Evolutionary conservation across 2,888 invertebrate genomes (phyloP).

Genomic region (Lycocerus yunnanus): DNA sequence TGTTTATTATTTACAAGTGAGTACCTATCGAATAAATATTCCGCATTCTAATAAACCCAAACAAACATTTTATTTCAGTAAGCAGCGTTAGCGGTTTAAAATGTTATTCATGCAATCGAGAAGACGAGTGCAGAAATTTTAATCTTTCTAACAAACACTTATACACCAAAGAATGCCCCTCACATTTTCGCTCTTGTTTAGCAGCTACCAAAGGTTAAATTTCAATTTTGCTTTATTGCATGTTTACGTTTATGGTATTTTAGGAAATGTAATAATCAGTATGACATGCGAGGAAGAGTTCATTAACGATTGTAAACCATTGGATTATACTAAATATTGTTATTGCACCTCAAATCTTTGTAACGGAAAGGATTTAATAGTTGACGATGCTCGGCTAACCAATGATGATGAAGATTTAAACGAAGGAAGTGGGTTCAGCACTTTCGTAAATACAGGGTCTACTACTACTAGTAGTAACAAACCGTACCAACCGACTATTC

Average conservation of each 20-base stretch:
- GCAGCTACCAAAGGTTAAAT: slow-evolving; percentile 29
- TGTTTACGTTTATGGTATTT: slow-evolving; percentile 3
- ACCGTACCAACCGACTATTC: slow-evolving; percentile 8
- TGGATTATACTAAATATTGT: slow-evolving; percentile 50
- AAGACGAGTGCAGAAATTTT: slow-evolving; percentile 27
- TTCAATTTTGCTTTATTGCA: background rate
- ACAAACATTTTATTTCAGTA: slow-evolving; percentile 11
- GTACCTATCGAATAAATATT: background rate
- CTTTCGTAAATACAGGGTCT: background rate
- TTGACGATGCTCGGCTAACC: background rate
- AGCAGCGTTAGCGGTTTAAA: slow-evolving; percentile 7
- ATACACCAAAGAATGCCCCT: slow-evolving; percentile 27
- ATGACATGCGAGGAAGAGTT: slow-evolving; percentile 41
- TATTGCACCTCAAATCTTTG: slow-evolving; percentile 50
- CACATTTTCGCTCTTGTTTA: slow-evolving; percentile 23
- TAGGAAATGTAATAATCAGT: slow-evolving; percentile 29
- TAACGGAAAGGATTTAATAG: slow-evolving; percentile 37
- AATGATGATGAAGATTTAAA: slow-evolving; percentile 26
- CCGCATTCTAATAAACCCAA: background rate
- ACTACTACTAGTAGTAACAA: background rate
- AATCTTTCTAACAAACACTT: slow-evolving; percentile 22
- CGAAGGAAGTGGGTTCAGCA: slow-evolving; percentile 22
- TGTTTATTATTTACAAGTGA: background rate
- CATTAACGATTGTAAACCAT: slow-evolving; percentile 47
- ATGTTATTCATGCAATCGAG: slow-evolving; percentile 24